These are phyloP conservation scores for Cnemophilus loriae DNA, from an alignment of 2,113 vertebrate genomes.

Conservation along the genomic window DNA sequence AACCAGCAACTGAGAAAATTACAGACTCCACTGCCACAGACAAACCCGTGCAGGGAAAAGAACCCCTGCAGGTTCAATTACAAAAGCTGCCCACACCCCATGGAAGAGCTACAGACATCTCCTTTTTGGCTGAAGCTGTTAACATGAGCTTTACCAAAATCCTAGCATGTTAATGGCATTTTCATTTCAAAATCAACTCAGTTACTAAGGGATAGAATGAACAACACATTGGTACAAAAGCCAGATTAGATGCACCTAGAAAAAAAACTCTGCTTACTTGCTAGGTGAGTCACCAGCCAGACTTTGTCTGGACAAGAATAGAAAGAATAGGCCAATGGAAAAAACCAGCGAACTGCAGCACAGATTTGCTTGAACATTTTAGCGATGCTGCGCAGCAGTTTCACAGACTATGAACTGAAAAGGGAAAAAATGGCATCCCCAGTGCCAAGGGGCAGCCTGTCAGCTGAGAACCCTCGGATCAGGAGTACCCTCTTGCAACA, in stretches of 20 bases:
- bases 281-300: not conserved
- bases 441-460: not conserved
- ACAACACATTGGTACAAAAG: not conserved
- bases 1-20: not conserved
- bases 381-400: accelerated
- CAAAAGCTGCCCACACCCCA: not conserved
- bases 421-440: not conserved
- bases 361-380: not conserved
- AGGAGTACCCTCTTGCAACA: not conserved
- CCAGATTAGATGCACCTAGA: not conserved
- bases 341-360: not conserved
- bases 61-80: not conserved
- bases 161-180: not conserved
- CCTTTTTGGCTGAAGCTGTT: not conserved
- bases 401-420: not conserved
- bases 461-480: not conserved
- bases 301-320: not conserved
- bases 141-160: not conserved
- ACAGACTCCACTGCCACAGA: not conserved
- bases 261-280: not conserved
- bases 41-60: not conserved
- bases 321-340: not conserved
- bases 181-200: not conserved
- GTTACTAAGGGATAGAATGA: not conserved
- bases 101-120: not conserved